Conservation (phyloP, 1,140 invertebrate genomes). For the Mercenaria mercenaria region DNA sequence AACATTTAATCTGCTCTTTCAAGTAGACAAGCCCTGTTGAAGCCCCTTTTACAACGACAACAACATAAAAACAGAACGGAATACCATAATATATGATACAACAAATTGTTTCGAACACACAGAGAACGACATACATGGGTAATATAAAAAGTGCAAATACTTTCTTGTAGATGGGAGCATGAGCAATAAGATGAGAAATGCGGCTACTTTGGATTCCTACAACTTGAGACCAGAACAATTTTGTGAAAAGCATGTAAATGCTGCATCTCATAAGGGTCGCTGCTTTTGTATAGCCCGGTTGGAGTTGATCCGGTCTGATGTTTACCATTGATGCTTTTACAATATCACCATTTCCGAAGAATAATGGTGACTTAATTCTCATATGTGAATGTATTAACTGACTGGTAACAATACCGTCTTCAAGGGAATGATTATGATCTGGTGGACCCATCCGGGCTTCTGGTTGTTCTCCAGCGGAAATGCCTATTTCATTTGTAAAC, state of each 20-base stretch:
- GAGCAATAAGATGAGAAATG: not conserved
- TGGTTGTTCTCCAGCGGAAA: no score
- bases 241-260: conserved; percentile 11
- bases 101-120: not conserved
- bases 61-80: not conserved
- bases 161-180: not conserved
- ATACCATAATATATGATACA: not conserved
- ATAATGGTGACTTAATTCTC: conserved; percentile 8
- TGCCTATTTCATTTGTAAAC: no score
- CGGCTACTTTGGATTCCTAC: not conserved
- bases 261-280: conserved; percentile 13
- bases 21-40: not conserved
- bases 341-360: not conserved
- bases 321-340: not conserved
- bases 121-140: not conserved
- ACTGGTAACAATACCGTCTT: no score
- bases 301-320: not conserved
- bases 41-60: not conserved
- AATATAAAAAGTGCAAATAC: not conserved
- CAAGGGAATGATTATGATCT: no score
- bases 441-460: no score
- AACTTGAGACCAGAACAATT: not conserved
- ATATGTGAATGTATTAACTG: no score
- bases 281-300: not conserved
- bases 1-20: not conserved